Conservation (phyloP, 2,797 vertebrate species). For the Meda fulgida region DNA sequence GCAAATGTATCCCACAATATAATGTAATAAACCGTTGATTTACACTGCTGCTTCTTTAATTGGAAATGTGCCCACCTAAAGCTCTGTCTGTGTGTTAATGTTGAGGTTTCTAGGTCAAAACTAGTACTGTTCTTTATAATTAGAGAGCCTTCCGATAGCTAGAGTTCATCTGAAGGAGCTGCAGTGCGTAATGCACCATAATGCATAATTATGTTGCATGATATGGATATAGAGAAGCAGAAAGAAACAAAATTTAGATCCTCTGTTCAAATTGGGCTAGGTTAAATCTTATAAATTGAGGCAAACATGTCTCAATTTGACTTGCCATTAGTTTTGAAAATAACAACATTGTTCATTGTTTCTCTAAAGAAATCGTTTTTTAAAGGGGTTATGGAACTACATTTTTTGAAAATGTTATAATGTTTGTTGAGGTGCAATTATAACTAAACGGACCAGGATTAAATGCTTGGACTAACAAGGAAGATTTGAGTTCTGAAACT, state of each 20-base stretch:
- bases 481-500: background rate
- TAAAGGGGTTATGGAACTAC: background rate
- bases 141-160: conserved; percentile 9
- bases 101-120: conserved; percentile 31
- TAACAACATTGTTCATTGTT: background rate
- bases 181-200: conserved; percentile 4
- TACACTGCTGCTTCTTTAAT: conserved; percentile 15
- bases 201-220: conserved; percentile 17
- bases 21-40: conserved; percentile 26
- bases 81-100: conserved; percentile 7
- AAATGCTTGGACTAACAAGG: too few relatives aligned
- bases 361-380: background rate
- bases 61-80: conserved; percentile 13
- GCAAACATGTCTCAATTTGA: background rate
- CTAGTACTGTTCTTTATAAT: conserved; percentile 36
- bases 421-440: background rate
- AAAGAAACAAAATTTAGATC: background rate
- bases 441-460: background rate
- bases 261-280: background rate
- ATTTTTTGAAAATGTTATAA: background rate
- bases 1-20: conserved; percentile 17
- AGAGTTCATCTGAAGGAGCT: conserved; percentile 7
- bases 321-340: background rate
- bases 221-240: background rate
- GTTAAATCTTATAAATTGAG: background rate